Percentiles rank a stretch among this genome's conserved stretches.
These are phyloP conservation scores for Saimiri boliviensis DNA, from an alignment of 2,113 vertebrate species.

Conservation along the genomic window DNA sequence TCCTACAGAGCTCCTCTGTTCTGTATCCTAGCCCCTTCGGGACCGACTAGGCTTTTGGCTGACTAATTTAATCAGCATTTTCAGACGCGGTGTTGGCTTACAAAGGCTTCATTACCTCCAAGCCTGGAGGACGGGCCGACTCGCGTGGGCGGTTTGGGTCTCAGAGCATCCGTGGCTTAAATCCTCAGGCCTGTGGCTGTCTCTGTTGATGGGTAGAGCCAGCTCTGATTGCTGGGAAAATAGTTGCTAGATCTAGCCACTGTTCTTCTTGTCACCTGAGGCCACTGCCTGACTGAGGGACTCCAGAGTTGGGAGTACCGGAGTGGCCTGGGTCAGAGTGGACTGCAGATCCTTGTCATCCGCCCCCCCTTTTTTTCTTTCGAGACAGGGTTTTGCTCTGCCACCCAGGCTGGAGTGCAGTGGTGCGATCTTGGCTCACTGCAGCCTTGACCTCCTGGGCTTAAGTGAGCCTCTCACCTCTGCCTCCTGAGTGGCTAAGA, in stretches of 20 bases:
- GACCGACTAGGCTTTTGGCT: background rate
- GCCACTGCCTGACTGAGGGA: rapidly evolving
- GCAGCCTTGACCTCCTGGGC: too few relatives aligned
- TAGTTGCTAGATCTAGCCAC: too few relatives aligned
- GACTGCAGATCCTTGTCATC: background rate
- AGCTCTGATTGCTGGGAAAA: background rate
- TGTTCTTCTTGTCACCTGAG: background rate
- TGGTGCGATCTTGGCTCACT: too few relatives aligned
- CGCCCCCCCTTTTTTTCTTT: too few relatives aligned
- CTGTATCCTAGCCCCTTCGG: background rate
- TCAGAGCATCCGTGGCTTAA: rapidly evolving
- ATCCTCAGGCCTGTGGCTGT: rapidly evolving
- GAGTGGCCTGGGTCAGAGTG: background rate
- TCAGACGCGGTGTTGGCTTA: background rate
- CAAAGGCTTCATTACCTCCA: background rate
- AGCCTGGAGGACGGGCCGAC: background rate
- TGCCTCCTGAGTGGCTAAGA: too few relatives aligned
- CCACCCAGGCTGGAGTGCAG: too few relatives aligned
- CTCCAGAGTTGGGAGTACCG: background rate
- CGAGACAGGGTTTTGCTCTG: too few relatives aligned
- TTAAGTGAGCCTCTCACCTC: too few relatives aligned
- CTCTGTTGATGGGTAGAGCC: background rate
- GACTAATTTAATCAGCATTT: background rate
- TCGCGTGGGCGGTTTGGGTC: background rate
- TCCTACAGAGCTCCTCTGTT: background rate